A percentile compares a stretch with the other conserved stretches of the same genome.
These are phyloP conservation scores for Macrostomum cliftonense DNA, from an alignment of 2,888 invertebrate species.

Conservation along the genomic window DNA sequence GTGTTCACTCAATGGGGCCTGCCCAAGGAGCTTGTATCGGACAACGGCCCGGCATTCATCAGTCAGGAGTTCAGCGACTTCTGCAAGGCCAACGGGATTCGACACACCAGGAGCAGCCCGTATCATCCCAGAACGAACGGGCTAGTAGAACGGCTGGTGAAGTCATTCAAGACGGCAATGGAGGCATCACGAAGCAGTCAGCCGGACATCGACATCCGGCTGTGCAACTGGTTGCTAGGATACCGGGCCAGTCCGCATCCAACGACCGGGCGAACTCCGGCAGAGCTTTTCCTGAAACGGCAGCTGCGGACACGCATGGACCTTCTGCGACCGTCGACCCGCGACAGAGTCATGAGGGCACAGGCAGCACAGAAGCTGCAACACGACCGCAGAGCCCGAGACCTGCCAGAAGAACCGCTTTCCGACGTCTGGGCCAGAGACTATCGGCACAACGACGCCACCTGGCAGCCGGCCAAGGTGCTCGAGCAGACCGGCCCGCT, in stretches of 20 bases:
- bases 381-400: neutral
- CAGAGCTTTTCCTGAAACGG: slow-evolving; percentile 12
- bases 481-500: too few species aligned
- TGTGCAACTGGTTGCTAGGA: neutral
- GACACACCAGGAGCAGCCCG: slow-evolving; percentile 15
- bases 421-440: too few species aligned
- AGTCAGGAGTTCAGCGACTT: slow-evolving; percentile 17
- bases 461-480: too few species aligned
- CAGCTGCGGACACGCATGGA: slow-evolving; percentile 7
- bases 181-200: neutral
- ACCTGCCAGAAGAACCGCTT: neutral
- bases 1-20: slow-evolving; percentile 19
- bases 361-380: neutral
- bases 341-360: neutral
- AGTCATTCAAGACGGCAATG: slow-evolving; percentile 14
- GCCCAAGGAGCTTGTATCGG: slow-evolving; percentile 21
- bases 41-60: slow-evolving; percentile 24
- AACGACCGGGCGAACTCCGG: slow-evolving; percentile 9
- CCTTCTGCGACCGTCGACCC: slow-evolving; percentile 1
- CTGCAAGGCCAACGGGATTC: slow-evolving; percentile 15
- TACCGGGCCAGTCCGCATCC: neutral
- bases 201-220: neutral
- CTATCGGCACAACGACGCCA: too few species aligned
- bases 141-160: slow-evolving; percentile 18
- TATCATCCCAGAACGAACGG: slow-evolving; percentile 22